Conservation (phyloP, 2,888 invertebrate genomes). For the Mimas tiliae region DNA sequence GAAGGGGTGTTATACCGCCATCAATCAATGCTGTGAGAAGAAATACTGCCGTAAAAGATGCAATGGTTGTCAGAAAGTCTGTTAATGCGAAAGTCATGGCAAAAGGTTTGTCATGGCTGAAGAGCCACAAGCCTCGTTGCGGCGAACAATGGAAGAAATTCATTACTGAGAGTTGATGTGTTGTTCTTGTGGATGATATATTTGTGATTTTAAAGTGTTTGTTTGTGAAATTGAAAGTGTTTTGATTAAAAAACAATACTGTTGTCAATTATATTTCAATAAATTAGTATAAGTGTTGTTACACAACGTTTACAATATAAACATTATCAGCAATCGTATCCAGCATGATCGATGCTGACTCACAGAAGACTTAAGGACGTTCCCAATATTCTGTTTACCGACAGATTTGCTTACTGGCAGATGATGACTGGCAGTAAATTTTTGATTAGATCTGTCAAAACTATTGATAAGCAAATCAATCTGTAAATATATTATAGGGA, state of each 20-base stretch:
- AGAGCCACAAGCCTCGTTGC: conserved; percentile 57
- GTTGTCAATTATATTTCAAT: conserved; percentile 11
- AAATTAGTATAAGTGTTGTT: neutral
- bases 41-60: neutral
- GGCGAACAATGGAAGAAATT: conserved; percentile 63
- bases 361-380: neutral
- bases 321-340: neutral
- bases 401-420: too few species aligned
- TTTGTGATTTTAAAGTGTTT: conserved; percentile 35
- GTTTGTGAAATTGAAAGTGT: conserved; percentile 38
- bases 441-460: too few species aligned
- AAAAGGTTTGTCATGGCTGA: conserved; percentile 59
- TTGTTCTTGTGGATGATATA: conserved; percentile 25
- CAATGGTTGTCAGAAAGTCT: neutral
- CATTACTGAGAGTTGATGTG: conserved; percentile 50
- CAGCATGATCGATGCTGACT: neutral
- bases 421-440: too few species aligned
- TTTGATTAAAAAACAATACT: conserved; percentile 25
- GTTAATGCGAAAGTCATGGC: conserved; percentile 24
- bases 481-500: too few species aligned
- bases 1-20: neutral
- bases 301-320: neutral
- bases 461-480: too few species aligned
- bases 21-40: neutral
- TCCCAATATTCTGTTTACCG: too few species aligned